Evolutionary conservation across 2,888 invertebrate species (phyloP).

Genomic region (Euplagia quadripunctaria): DNA sequence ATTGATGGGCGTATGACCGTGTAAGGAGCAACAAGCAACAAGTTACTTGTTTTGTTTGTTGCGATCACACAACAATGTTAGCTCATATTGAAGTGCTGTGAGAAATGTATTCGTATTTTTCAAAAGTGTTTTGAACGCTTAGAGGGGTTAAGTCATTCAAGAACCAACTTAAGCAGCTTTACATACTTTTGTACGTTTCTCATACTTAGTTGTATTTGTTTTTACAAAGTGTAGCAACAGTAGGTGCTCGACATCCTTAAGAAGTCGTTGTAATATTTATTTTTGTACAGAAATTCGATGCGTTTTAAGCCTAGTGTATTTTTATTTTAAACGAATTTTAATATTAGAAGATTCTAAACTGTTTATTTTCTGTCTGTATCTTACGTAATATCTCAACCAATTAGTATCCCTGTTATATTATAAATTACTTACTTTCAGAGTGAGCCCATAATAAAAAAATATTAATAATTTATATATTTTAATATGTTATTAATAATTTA

Average conservation of each 20-base stretch:
- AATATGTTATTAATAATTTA: too few species aligned
- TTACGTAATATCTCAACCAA: too few species aligned
- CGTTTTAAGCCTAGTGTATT: not conserved
- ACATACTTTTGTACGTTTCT: slow-evolving; percentile 37
- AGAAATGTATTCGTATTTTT: slow-evolving; percentile 67
- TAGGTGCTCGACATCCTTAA: not conserved
- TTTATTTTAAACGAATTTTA: not conserved
- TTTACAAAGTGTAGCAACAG: not conserved
- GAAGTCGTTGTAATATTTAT: slow-evolving; percentile 5
- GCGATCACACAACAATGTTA: slow-evolving; percentile 64
- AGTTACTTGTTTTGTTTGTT: slow-evolving; percentile 66
- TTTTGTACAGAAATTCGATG: not conserved
- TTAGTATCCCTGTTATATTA: too few species aligned
- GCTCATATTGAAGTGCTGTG: slow-evolving; percentile 66
- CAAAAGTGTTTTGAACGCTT: slow-evolving; percentile 44
- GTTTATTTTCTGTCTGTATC: not conserved
- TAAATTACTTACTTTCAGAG: too few species aligned
- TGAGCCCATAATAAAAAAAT: too few species aligned
- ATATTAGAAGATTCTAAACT: not conserved
- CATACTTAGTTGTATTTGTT: slow-evolving; percentile 25
- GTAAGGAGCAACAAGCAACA: slow-evolving; percentile 36
- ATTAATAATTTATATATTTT: not conserved
- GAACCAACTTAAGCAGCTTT: slow-evolving; percentile 34
- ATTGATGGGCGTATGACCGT: slow-evolving; percentile 16
- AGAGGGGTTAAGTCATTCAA: slow-evolving; percentile 44